These are phyloP conservation scores for Pherbina coryleti DNA, from an alignment of 2,888 invertebrate genomes.

Conservation along the genomic window DNA sequence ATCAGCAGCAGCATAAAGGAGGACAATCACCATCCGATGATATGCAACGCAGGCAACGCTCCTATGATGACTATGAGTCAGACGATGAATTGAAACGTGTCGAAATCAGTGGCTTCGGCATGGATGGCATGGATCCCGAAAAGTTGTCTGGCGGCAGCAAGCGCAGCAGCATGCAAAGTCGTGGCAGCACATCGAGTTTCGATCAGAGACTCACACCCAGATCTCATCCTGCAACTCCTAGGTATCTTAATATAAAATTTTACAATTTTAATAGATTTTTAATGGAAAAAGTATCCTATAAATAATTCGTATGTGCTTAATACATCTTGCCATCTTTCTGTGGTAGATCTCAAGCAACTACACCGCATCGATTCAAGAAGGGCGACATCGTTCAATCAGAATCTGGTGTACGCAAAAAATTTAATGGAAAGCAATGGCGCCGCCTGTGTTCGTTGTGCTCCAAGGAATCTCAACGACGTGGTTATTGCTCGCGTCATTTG, in stretches of 20 bases:
- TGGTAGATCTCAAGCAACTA: conserved; percentile 87
- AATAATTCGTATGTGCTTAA: too few relatives aligned
- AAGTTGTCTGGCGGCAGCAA: conserved; percentile 86
- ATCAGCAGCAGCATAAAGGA: conserved; percentile 25
- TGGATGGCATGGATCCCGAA: conserved; percentile 82
- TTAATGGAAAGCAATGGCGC: conserved; percentile 99
- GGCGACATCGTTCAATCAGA: conserved; percentile 83
- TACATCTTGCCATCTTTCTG: neutral
- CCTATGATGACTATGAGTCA: conserved; percentile 86
- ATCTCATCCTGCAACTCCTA: conserved; percentile 93
- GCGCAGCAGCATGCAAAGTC: conserved; percentile 90
- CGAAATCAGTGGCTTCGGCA: conserved; percentile 77
- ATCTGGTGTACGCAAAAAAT: conserved; percentile 95
- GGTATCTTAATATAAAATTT: conserved; percentile 69
- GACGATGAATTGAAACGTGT: conserved; percentile 91
- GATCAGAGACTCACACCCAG: conserved; percentile 87
- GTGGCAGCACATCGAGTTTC: conserved; percentile 90
- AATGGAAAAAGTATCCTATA: too few relatives aligned
- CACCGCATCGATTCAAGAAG: conserved; percentile 96
- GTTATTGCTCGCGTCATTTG: conserved; percentile 96
- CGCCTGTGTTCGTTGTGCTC: conserved; percentile 95
- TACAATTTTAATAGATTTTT: conserved; percentile 2
- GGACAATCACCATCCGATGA: conserved; percentile 63
- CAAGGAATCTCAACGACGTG: conserved; percentile 96
- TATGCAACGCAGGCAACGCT: conserved; percentile 71